Percentiles rank a stretch among this genome's conserved stretches.
Evolutionary conservation across 2,797 vertebrate genomes (phyloP).

Genomic region (Sebastes minor): DNA sequence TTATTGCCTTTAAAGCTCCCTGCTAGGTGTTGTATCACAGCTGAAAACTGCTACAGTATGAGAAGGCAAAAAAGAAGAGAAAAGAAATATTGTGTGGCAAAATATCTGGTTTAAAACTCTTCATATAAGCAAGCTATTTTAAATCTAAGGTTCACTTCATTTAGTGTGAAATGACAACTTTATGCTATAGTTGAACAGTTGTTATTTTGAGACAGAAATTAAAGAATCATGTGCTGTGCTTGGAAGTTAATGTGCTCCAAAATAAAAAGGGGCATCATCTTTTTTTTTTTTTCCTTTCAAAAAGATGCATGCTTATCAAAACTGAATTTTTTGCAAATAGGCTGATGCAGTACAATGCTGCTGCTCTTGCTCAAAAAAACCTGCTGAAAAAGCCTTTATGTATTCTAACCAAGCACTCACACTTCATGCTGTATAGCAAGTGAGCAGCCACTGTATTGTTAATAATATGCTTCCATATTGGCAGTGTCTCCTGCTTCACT

Average conservation of each 20-base stretch:
- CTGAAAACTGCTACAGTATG: neutral
- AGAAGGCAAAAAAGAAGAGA: neutral
- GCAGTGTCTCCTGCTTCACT: conserved; percentile 43
- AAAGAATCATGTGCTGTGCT: conserved; percentile 39
- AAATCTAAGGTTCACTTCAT: neutral
- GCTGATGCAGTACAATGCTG: conserved; percentile 68
- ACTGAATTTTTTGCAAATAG: conserved; percentile 61
- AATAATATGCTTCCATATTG: conserved; percentile 52
- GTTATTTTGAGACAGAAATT: conserved; percentile 31
- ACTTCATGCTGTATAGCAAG: conserved; percentile 50
- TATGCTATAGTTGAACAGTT: conserved; percentile 8
- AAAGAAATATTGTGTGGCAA: neutral
- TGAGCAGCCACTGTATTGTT: conserved; percentile 53
- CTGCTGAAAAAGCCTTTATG: conserved; percentile 68
- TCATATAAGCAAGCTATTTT: neutral
- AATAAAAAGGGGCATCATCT: conserved; percentile 46
- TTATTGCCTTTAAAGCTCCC: conserved; percentile 46
- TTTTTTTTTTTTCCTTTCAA: conserved; percentile 29
- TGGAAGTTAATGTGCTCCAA: conserved; percentile 36
- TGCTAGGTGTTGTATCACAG: conserved; percentile 26
- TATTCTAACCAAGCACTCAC: conserved; percentile 55
- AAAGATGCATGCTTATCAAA: conserved; percentile 70
- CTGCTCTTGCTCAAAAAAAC: conserved; percentile 62
- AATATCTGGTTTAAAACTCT: neutral
- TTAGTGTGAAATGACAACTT: conserved; percentile 1